A percentile compares a stretch with the other conserved stretches of the same genome.
phyloP scores from a whole-genome alignment of 2,113 vertebrate species.

The Orcinus orca region DNA sequence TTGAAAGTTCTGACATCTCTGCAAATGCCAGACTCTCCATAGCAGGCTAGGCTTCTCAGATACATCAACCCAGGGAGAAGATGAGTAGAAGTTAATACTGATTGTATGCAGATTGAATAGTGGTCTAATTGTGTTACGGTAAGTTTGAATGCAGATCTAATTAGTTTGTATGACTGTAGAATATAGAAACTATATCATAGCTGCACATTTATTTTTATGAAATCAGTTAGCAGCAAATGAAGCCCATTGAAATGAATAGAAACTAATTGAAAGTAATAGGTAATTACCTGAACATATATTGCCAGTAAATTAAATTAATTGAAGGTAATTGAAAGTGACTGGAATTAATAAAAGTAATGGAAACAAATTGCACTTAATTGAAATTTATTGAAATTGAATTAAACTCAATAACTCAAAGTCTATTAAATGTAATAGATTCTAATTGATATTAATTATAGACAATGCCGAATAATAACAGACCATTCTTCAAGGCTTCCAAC shows the following conservation, averaged over 20 bases:
- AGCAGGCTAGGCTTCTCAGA: not conserved
- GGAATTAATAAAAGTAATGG: slow-evolving; percentile 85
- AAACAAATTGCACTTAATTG: slow-evolving; percentile 84
- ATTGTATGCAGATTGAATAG: not conserved
- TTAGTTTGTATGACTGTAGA: slow-evolving; percentile 19
- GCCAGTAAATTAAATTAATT: slow-evolving; percentile 85
- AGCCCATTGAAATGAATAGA: slow-evolving; percentile 80
- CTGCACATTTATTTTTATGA: slow-evolving; percentile 72
- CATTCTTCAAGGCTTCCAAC: slow-evolving; percentile 75
- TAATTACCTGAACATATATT: slow-evolving; percentile 85
- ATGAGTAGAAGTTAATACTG: not conserved
- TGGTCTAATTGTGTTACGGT: slow-evolving; percentile 17
- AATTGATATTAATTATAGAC: slow-evolving; percentile 82
- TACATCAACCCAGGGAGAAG: not conserved
- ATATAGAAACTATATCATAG: slow-evolving; percentile 47
- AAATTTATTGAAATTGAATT: slow-evolving; percentile 86
- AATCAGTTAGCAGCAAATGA: slow-evolving; percentile 76
- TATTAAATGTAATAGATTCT: slow-evolving; percentile 84
- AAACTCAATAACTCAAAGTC: slow-evolving; percentile 82
- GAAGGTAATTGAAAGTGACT: slow-evolving; percentile 85
- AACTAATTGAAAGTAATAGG: slow-evolving; percentile 84
- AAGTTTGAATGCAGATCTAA: slow-evolving; percentile 50
- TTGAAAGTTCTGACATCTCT: not conserved
- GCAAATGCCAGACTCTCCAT: not conserved
- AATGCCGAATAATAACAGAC: slow-evolving; percentile 77